Evolutionary conservation across 2,113 vertebrate species (phyloP), one percentile per base, ranked within the genome.

Genomic region (Procapra przewalskii): DNA sequence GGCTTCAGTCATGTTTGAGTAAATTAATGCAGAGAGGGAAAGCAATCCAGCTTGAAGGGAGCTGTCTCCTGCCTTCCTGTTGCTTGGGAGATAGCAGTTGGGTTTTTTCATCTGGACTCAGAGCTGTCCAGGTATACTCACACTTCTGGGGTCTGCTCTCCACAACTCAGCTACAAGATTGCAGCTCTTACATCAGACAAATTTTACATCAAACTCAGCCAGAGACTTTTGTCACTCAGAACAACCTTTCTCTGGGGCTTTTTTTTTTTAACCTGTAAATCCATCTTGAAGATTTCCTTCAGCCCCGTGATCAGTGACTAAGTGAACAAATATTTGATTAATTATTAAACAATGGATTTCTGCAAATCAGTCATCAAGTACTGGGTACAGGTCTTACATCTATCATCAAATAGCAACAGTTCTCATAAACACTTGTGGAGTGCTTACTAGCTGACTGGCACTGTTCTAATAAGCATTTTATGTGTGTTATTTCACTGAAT

Each of bases 11-110:
- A 40, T 75, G 77, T 97, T 90, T 77, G 83, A 97, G 81, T 93
- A 91, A 92, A 94, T 98, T 98, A 97, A 96, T 25, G 48, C 83
- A 85, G 54, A 89, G 54, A 31, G 31, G 77, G 93, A 92, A 91
- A 98, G 95, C n/a, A 25, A 71, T 43, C 54, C 83, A 83, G 82
- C 90, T 95, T 71, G 67, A 82, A 59, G 95, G 62, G 90, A 52
- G 71, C 33, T 93, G 93, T 92, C 31, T 90, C 64, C 81, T 67
- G 45, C 25, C 15, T 36, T 3, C n/a, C 81, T 45, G 88, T 88
- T 92, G 89, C 89, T 91, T 36, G 57, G 71, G 96, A 93, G 90
- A 77, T 54, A 50, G 29, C 64, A 36, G n/a, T 29, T 33, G 64
- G 59, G 36, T 29, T 80, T 95, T 90, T 92, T 52, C 50, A 33